Evolutionary conservation across 2,888 invertebrate species (phyloP).

Genomic region (Cryptus viduatorius): DNA sequence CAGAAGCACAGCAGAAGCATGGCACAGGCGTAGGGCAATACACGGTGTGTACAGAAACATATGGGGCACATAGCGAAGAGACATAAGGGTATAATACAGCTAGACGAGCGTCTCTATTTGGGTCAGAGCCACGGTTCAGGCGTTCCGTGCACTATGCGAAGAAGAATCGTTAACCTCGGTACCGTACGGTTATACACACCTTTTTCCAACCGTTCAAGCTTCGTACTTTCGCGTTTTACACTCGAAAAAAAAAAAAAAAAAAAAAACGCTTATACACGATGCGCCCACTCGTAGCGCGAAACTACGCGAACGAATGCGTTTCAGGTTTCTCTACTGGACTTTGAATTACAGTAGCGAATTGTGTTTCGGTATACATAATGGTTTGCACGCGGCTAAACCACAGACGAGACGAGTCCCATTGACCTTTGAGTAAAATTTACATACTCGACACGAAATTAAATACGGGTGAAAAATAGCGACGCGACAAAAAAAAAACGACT

Average conservation of each 20-base stretch:
- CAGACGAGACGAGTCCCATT: neutral
- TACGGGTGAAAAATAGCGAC: neutral
- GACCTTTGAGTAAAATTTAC: neutral
- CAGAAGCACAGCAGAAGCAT: neutral
- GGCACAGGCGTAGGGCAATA: neutral
- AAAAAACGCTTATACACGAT: neutral
- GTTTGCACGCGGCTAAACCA: neutral
- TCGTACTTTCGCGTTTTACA: slow-evolving; percentile 28
- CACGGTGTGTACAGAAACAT: neutral
- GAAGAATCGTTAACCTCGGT: slow-evolving; percentile 38
- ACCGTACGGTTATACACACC: neutral
- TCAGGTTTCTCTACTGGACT: neutral
- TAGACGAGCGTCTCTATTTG: slow-evolving; percentile 39
- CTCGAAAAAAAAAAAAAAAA: no score
- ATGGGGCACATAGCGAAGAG: neutral
- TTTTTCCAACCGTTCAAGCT: neutral
- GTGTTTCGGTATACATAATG: neutral
- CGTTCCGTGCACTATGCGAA: slow-evolving; percentile 39
- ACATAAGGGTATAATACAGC: neutral
- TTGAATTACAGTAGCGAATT: neutral
- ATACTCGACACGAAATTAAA: neutral
- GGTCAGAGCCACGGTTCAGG: slow-evolving; percentile 49
- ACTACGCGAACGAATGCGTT: slow-evolving; percentile 36
- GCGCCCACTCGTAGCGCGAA: slow-evolving; percentile 18
- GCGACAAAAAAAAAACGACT: neutral